Conservation (phyloP, 1,140 invertebrate genomes). For the Scylla paramamosain region DNA sequence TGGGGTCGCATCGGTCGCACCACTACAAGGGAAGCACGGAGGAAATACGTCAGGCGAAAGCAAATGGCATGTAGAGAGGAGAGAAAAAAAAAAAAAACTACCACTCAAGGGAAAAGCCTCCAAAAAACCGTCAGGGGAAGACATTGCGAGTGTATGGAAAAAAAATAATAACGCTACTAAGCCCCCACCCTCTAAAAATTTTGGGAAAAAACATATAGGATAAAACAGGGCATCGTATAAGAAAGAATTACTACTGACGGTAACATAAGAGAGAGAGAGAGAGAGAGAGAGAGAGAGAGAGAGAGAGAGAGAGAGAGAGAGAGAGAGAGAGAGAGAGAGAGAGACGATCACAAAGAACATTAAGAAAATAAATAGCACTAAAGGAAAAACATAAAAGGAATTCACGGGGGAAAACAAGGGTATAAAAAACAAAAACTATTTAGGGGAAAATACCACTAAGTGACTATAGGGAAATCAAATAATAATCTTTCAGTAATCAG, state of each 20-base stretch:
- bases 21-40: slow-evolving; percentile 84
- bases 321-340: slow-evolving; percentile 42
- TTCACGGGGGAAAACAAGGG: neutral
- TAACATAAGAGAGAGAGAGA: too few species aligned
- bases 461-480: too few species aligned
- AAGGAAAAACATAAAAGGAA: neutral
- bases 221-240: too few species aligned
- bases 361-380: neutral
- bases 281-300: too few species aligned
- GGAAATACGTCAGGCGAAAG: neutral
- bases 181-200: too few species aligned
- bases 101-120: neutral
- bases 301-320: neutral
- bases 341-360: neutral
- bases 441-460: too few species aligned
- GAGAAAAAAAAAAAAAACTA: neutral
- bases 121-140: neutral
- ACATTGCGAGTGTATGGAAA: too few species aligned
- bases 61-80: neutral
- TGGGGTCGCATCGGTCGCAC: slow-evolving; percentile 94
- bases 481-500: too few species aligned
- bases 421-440: neutral
- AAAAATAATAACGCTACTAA: too few species aligned
- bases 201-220: too few species aligned
- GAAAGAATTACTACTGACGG: too few species aligned